Evolutionary conservation across 1,140 invertebrate genomes (phyloP), one percentile per base, ranked within the genome.

Genomic region (Zaprionus davidi): DNA sequence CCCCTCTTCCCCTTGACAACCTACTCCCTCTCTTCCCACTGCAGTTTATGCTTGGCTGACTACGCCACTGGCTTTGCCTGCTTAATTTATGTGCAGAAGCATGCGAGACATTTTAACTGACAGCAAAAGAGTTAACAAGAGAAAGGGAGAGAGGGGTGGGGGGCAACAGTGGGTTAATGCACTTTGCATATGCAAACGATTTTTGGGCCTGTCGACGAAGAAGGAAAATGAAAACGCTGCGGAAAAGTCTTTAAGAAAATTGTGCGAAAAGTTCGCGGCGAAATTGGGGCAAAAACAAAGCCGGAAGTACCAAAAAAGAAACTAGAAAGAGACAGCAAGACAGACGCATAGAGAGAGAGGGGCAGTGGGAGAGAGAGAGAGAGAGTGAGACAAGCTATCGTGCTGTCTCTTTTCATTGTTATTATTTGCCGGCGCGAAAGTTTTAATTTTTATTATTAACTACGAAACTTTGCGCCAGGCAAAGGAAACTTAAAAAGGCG

Each of bases 401-500:
- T 20, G 76, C 78, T 75, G 57, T 86, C 79, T 90, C 86, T 76
- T 81, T 90, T 66, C 79, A 72, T 79, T 91, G 82, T 90, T 90
- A 82, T 90, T 87, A 82, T 90, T 86, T 90, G 82, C 87, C 78
- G 86, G 86, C 86, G 86, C 87, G 80, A 90, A 90, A 90, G 86
- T 90, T 90, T 90, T 90, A 90, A 90, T 90, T 90, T 90, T 90
- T 90, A 90, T 90, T 90, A 90, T 90, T 90, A 90, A 90, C 87
- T 91, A 90, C 87, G 86, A 81, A 90, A 90, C 84, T 90, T 85
- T 78, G 72, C 63, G 57, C 71, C 78, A 83, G 77, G 73, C 83
- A 86, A n/a, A 56, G 53, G 56, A 87, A 88, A 88, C 86, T 87
- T 85, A 84, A 88, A 90, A 90, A 90, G 81, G 78, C 78, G 79